Evolutionary conservation across 2,888 invertebrate genomes (phyloP).

Genomic region (Copidosoma aretas): DNA sequence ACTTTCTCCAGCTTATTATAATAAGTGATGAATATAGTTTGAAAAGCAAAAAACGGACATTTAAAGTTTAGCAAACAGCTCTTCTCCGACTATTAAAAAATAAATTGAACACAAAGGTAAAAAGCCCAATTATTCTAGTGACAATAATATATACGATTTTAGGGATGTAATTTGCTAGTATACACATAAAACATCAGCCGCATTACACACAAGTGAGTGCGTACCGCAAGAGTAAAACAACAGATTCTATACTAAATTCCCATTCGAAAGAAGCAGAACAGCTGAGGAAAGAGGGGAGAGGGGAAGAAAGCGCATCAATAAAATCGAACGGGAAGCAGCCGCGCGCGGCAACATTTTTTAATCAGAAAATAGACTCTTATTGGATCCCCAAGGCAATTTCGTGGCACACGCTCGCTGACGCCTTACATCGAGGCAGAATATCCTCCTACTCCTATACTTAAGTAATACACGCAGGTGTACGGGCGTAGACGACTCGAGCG

Average conservation of each 20-base stretch:
- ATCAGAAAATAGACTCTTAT: slow-evolving; percentile 26
- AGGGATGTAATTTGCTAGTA: no score
- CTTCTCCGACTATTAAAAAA: no score
- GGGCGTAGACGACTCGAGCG: not conserved
- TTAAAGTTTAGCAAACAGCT: no score
- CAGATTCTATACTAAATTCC: no score
- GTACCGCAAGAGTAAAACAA: not conserved
- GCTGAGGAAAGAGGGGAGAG: not conserved
- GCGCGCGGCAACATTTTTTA: slow-evolving; percentile 36
- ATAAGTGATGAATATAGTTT: no score
- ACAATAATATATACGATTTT: no score
- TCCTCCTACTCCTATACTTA: not conserved
- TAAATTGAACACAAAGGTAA: no score
- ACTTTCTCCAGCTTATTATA: no score
- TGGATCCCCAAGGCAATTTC: slow-evolving; percentile 18
- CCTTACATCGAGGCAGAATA: not conserved
- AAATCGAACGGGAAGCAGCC: slow-evolving; percentile 3
- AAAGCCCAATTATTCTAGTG: no score
- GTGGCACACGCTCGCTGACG: not conserved
- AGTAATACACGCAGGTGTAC: not conserved
- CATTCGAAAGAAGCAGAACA: not conserved
- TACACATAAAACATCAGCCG: no score
- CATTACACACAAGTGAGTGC: not conserved
- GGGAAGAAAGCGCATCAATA: slow-evolving; percentile 11
- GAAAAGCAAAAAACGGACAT: no score